These are phyloP conservation scores for Maylandia zebra DNA, from an alignment of 2,113 vertebrate species.

Conservation along the genomic window DNA sequence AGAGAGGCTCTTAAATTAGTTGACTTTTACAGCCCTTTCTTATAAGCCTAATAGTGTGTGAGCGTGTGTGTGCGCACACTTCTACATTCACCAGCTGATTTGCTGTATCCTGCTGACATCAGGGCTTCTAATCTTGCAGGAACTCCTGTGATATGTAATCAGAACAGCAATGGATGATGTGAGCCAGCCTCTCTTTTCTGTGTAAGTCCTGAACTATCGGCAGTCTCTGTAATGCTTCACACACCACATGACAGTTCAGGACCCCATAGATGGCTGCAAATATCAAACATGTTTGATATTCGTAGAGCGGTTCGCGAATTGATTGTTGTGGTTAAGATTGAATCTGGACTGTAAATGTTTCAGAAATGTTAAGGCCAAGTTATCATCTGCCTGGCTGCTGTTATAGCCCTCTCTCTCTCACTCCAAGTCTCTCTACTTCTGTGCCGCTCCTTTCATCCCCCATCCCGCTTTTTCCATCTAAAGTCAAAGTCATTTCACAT, in stretches of 20 bases:
- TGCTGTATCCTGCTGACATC: neutral
- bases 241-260: neutral
- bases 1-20: neutral
- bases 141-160: neutral
- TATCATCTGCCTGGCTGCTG: neutral
- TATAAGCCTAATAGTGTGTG: neutral
- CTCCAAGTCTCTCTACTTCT: neutral
- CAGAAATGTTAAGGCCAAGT: slow-evolving; percentile 4
- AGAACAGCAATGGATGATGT: neutral
- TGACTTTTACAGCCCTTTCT: neutral
- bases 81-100: neutral
- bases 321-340: slow-evolving; percentile 13
- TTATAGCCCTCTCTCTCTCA: neutral
- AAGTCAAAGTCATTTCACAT: neutral
- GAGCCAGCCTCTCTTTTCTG: neutral
- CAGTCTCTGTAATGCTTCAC: neutral
- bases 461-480: neutral
- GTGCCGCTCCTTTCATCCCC: neutral
- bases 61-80: fast-evolving
- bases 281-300: slow-evolving; percentile 39
- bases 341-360: slow-evolving; percentile 41
- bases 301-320: neutral
- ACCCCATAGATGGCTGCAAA: slow-evolving; percentile 7
- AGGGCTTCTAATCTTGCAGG: neutral
- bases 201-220: neutral